phyloP scores from a whole-genome alignment of 1,140 invertebrate species.

The Proctacanthus coquilletti region DNA sequence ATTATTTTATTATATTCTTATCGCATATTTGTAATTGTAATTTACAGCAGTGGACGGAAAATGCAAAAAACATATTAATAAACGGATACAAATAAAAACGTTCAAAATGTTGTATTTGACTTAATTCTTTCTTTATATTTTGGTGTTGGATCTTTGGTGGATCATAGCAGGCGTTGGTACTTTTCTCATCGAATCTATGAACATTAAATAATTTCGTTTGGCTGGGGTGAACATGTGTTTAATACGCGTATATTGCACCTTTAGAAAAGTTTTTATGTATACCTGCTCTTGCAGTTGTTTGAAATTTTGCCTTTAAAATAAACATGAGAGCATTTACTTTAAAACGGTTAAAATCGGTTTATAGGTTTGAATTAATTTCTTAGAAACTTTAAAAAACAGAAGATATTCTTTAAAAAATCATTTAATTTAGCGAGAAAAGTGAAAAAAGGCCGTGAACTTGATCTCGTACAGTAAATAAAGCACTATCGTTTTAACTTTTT shows the following conservation, averaged over 20 bases:
- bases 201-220: not conserved
- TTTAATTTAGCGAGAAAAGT: not conserved
- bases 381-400: too few species aligned
- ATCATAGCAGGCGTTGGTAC: too few species aligned
- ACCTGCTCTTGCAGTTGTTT: not conserved
- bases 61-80: not conserved
- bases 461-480: not conserved
- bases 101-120: slow-evolving; percentile 1
- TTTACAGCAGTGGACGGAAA: not conserved
- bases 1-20: not conserved
- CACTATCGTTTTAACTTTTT: not conserved
- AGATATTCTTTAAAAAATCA: not conserved
- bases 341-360: not conserved
- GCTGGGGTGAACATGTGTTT: too few species aligned
- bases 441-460: not conserved
- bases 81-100: not conserved
- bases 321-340: not conserved
- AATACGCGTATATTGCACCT: not conserved
- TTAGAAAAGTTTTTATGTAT: too few species aligned
- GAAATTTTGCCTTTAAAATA: not conserved
- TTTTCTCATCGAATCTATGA: too few species aligned
- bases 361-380: too few species aligned
- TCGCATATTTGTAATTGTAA: slow-evolving; percentile 1
- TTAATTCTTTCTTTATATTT: too few species aligned
- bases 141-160: too few species aligned